Conservation (phyloP, 2,797 vertebrate genomes). For the Ptychadena robeensis region DNA sequence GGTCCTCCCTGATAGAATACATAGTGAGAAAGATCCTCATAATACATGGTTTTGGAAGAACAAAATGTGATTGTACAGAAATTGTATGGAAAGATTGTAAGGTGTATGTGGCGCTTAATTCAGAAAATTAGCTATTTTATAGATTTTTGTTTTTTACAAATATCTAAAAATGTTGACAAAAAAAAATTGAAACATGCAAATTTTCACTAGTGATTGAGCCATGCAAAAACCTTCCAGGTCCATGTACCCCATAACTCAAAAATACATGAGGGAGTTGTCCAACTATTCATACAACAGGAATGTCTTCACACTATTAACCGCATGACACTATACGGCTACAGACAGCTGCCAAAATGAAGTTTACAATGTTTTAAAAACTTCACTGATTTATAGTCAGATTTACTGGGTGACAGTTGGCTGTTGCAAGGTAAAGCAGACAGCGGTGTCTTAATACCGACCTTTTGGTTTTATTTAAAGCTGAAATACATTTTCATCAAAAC, state of each 20-base stretch:
- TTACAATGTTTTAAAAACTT: conserved; percentile 59
- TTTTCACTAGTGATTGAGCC: no score
- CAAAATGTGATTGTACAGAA: no score
- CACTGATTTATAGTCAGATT: conserved; percentile 56
- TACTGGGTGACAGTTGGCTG: conserved; percentile 38
- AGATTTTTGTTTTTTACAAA: no score
- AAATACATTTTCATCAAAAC: background rate
- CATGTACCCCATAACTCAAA: conserved; percentile 40
- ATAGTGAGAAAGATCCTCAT: no score
- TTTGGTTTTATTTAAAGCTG: background rate
- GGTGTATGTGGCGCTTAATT: no score
- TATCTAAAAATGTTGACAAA: no score
- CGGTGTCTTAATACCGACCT: conserved; percentile 14
- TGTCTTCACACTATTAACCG: conserved; percentile 59
- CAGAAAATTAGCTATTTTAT: no score
- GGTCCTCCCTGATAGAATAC: no score
- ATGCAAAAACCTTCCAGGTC: conserved; percentile 26
- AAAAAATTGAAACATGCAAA: no score
- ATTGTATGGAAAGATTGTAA: no score
- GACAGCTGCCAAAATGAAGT: conserved; percentile 60
- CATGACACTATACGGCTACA: conserved; percentile 58
- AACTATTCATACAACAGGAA: conserved; percentile 65
- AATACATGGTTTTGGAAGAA: no score
- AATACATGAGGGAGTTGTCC: conserved; percentile 65
- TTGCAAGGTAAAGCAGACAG: conserved; percentile 27